Evolutionary conservation across 2,888 invertebrate genomes (phyloP).

Genomic region (Erebia aethiops): DNA sequence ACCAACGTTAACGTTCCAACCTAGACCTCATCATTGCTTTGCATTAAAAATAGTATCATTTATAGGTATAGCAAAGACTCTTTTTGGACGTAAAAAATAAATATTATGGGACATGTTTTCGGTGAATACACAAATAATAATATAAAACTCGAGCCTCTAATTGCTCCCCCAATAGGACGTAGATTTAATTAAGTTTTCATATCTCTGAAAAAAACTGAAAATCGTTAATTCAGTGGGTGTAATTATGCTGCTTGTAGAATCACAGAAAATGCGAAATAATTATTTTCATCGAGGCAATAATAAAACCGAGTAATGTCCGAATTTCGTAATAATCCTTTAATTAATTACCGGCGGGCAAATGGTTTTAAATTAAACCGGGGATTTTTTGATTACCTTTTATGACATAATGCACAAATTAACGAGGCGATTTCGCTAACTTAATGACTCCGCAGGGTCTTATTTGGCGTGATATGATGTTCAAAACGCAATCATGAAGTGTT

Average conservation of each 20-base stretch:
- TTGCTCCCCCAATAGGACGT: too few species aligned
- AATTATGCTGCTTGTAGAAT: slow-evolving; percentile 20
- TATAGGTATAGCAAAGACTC: too few species aligned
- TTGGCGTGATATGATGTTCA: neutral
- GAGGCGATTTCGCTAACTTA: slow-evolving; percentile 44
- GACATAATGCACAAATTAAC: slow-evolving; percentile 43
- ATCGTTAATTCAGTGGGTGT: slow-evolving; percentile 12
- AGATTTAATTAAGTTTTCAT: neutral
- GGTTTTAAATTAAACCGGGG: slow-evolving; percentile 33
- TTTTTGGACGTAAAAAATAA: too few species aligned
- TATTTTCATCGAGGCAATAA: slow-evolving; percentile 23
- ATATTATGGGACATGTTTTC: too few species aligned
- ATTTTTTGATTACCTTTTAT: slow-evolving; percentile 31
- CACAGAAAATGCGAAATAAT: slow-evolving; percentile 14
- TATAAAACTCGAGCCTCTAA: too few species aligned
- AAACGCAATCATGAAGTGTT: neutral
- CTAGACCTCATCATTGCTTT: too few species aligned
- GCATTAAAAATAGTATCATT: too few species aligned
- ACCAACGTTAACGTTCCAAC: too few species aligned
- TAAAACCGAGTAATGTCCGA: slow-evolving; percentile 30
- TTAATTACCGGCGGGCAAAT: slow-evolving; percentile 33
- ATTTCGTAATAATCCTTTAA: slow-evolving; percentile 36
- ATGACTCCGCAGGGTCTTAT: slow-evolving; percentile 4
- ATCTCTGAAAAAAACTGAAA: neutral
- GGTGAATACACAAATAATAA: too few species aligned